Conservation (phyloP, 2,113 vertebrate species). For the Pygoscelis adeliae region DNA sequence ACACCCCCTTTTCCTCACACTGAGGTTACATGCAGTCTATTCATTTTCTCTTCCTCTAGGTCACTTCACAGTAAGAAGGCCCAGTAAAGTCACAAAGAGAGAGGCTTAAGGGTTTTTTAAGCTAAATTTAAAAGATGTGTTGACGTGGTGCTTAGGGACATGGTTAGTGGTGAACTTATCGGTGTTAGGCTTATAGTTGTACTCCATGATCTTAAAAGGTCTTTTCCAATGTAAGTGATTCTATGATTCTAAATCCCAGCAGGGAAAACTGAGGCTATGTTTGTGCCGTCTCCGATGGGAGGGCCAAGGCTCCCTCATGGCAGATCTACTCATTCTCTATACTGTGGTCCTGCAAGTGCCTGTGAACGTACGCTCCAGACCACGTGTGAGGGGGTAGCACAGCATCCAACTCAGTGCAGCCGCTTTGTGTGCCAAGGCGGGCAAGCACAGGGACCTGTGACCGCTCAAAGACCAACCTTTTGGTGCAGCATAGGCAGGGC, state of each 20-base stretch:
- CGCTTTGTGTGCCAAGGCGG: rapidly evolving
- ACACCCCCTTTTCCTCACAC: neutral
- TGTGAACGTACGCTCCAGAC: neutral
- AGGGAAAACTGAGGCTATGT: neutral
- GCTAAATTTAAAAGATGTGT: neutral
- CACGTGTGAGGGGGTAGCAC: rapidly evolving
- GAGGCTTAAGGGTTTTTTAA: neutral
- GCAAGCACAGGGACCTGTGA: neutral
- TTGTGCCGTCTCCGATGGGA: neutral
- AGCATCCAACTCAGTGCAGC: neutral
- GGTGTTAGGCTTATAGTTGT: neutral
- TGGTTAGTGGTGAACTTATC: neutral
- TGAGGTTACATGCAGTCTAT: neutral
- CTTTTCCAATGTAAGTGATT: neutral
- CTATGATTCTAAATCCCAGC: neutral
- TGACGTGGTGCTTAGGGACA: neutral
- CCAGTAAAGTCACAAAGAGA: neutral
- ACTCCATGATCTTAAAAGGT: neutral
- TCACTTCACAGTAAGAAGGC: neutral
- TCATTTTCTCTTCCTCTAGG: neutral
- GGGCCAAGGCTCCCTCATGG: neutral
- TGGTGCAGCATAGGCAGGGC: neutral
- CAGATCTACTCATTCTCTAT: neutral
- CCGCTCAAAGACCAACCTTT: neutral
- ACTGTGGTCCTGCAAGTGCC: neutral